phyloP scores from a whole-genome alignment of 2,797 vertebrate species.

The Rhadinocentrus ornatus region DNA sequence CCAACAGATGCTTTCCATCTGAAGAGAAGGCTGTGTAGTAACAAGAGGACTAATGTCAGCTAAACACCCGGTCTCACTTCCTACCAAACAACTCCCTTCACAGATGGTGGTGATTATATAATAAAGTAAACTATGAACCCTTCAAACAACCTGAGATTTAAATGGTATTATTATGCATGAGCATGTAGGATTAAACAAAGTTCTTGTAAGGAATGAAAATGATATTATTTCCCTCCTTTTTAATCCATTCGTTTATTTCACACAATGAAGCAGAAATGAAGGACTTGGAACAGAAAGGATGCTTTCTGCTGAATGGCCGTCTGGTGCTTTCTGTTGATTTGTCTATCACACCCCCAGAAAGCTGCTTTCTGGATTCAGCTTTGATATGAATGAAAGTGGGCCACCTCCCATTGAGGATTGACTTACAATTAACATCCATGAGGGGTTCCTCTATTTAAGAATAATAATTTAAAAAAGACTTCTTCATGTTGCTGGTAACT shows the following conservation, averaged over 20 bases:
- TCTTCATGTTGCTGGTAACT: neutral
- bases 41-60: conserved; percentile 44
- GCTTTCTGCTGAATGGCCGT: conserved; percentile 10
- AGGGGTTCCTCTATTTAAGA: conserved; percentile 47
- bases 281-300: neutral
- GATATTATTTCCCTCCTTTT: conserved; percentile 1
- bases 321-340: conserved; percentile 31
- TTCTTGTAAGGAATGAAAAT: conserved; percentile 4
- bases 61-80: conserved; percentile 58
- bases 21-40: conserved; percentile 43
- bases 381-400: conserved; percentile 64
- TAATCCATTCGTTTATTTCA: conserved; percentile 13
- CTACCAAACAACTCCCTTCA: conserved; percentile 32
- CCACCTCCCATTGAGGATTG: conserved; percentile 56
- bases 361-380: conserved; percentile 35
- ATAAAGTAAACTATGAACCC: conserved; percentile 24
- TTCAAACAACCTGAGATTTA: conserved; percentile 21
- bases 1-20: conserved; percentile 17
- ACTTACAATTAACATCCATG: conserved; percentile 43
- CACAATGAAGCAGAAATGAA: neutral
- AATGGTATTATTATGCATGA: conserved; percentile 3
- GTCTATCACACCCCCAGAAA: conserved; percentile 42
- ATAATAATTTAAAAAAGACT: conserved; percentile 17
- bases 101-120: conserved; percentile 64
- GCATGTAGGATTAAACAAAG: conserved; percentile 20